Evolutionary conservation across 2,797 vertebrate species (phyloP).

Genomic region (Microcaecilia unicolor): DNA sequence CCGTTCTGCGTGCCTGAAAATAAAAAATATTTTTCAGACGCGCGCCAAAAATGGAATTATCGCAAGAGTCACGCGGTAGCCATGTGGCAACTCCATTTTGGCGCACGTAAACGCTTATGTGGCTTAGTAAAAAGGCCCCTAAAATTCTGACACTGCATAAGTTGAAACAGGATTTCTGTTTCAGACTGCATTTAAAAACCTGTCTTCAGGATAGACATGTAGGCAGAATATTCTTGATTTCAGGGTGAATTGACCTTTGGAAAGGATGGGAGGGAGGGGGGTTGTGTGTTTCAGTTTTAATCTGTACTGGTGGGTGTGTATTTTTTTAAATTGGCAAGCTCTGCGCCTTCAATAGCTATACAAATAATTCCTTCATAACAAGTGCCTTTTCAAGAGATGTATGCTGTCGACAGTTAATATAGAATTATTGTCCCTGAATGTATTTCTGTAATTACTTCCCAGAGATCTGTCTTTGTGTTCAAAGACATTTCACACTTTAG

Average conservation of each 20-base stretch:
- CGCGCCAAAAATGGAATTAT: too few species aligned
- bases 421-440: constrained; percentile 67
- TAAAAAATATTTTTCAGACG: too few species aligned
- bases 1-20: too few species aligned
- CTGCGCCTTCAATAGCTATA: constrained; percentile 39
- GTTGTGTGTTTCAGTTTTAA: constrained; percentile 35
- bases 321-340: too few species aligned
- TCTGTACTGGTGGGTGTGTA: constrained; percentile 34
- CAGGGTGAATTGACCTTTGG: constrained; percentile 54
- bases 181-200: constrained; percentile 27
- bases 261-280: too few species aligned
- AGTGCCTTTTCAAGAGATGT: constrained; percentile 61
- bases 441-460: constrained; percentile 69
- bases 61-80: too few species aligned
- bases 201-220: constrained; percentile 38
- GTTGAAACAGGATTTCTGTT: too few species aligned
- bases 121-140: too few species aligned
- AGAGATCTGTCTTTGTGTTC: constrained; percentile 67
- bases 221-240: constrained; percentile 30
- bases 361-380: constrained; percentile 60
- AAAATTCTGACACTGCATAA: too few species aligned
- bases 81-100: too few species aligned
- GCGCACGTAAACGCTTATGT: too few species aligned
- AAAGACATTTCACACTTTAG: constrained; percentile 66
- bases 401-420: constrained; percentile 65